phyloP scores from a whole-genome alignment of 2,113 vertebrate species.

The Lepisosteus oculatus region DNA sequence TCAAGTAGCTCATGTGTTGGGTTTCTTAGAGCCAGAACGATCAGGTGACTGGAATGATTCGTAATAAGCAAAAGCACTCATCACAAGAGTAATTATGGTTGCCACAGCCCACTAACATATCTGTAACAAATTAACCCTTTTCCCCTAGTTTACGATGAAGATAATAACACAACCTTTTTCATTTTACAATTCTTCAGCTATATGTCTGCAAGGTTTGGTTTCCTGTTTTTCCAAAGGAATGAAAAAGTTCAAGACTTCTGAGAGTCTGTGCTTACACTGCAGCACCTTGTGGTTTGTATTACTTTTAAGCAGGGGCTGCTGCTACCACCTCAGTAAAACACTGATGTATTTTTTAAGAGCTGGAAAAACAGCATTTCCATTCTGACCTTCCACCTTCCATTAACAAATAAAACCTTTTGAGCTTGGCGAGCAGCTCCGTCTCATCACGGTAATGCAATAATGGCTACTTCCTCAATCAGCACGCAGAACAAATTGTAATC shows the following conservation, averaged over 20 bases:
- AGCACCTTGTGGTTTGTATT: constrained; percentile 43
- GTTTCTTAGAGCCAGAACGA: no score
- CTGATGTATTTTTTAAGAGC: constrained; percentile 53
- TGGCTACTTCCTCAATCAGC: constrained; percentile 46
- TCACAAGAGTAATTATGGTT: no score
- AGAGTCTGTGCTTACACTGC: constrained; percentile 35
- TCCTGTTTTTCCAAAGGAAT: constrained; percentile 47
- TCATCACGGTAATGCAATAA: constrained; percentile 31
- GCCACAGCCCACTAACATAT: no score
- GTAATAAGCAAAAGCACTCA: no score
- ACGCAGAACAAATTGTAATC: constrained; percentile 51
- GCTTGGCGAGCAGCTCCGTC: constrained; percentile 12
- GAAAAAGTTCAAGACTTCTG: constrained; percentile 36
- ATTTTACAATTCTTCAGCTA: no score
- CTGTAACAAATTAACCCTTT: no score
- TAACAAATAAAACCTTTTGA: constrained; percentile 42
- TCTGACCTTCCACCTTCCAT: constrained; percentile 47
- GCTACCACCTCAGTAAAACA: constrained; percentile 26
- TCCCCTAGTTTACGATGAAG: no score
- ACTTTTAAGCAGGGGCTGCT: constrained; percentile 43
- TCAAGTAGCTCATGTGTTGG: no score
- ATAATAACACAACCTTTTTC: no score
- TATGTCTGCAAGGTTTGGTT: constrained; percentile 27
- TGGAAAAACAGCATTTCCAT: constrained; percentile 44
- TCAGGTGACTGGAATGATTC: no score